Evolutionary conservation across 2,888 invertebrate genomes (phyloP), one percentile per base, ranked within the genome.

Genomic region (Chironomus tentans): DNA sequence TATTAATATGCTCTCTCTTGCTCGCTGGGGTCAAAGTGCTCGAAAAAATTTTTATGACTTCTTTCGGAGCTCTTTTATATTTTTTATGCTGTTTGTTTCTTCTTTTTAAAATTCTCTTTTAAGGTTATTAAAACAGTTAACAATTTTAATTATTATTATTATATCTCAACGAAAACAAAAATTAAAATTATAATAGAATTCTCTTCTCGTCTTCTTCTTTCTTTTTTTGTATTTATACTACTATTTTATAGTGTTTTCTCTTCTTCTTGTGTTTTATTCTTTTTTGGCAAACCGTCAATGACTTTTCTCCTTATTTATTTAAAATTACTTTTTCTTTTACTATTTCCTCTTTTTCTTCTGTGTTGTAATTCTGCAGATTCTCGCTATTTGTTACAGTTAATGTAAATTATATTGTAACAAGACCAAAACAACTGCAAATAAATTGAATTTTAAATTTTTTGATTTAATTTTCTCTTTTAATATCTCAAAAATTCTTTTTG

Each of bases 101-200:
- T n/a, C 15, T 56, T n/a, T 18, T 56, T 7, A 65, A 22, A 65
- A 21, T 65, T 24, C 24, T 65, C 24, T 65, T 24, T 65, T 22
- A 22, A 65, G 24, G 21, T 22, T 24, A 61, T 65, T 73, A 62
- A 73, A 28, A 68, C 47, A 65, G 48, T 46, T 73, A 68, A 74
- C 47, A 74, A 74, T 50, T 62, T 68, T 72, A 22, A 7, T 72
- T 48, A 50, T 46, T 38, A 28, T 38, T 47, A 47, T 65, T 21
- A 13, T 65, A 13, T 21, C 24, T 65, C 22, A 65, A 22, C 13
- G 13, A 21, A 62, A 12, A 18, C 12, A 62, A 62, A 65, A 65
- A 18, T 56, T 56, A 65, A 18, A 65, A 65, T 22, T 65, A 56
- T 56, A 56, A 56, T 15, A 56, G 56, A 18, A 15, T 56, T 10